Conservation (phyloP, 2,797 vertebrate species). For the Cyprinella venusta region DNA sequence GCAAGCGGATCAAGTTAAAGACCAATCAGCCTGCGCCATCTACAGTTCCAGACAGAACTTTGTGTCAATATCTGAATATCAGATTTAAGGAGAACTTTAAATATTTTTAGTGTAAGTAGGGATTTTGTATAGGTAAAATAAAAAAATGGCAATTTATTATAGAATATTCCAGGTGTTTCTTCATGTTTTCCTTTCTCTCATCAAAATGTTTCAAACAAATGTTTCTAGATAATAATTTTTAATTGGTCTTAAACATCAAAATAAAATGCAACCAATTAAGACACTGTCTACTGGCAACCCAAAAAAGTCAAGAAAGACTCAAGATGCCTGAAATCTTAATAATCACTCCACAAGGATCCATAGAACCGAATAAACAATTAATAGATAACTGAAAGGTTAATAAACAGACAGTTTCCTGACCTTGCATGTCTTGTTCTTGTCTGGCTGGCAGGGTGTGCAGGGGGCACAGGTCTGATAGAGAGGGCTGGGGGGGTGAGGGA, state of each 20-base stretch:
- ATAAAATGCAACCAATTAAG: background rate
- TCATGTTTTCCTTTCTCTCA: background rate
- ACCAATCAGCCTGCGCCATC: no score
- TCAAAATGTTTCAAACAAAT: background rate
- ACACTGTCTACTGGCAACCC: background rate
- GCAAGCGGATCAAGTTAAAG: no score
- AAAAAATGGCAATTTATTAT: background rate
- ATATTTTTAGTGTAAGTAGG: background rate
- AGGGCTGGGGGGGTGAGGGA: slow-evolving; percentile 68
- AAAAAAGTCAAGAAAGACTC: background rate
- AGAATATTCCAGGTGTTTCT: background rate
- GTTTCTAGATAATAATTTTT: background rate
- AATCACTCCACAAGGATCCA: background rate
- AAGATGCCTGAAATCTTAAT: background rate
- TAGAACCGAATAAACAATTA: slow-evolving; percentile 8
- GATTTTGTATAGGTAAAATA: background rate
- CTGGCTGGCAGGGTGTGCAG: slow-evolving; percentile 63
- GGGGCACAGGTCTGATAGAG: slow-evolving; percentile 63
- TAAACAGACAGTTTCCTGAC: slow-evolving; percentile 62
- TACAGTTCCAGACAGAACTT: background rate
- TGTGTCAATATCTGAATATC: background rate
- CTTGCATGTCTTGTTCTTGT: slow-evolving; percentile 79
- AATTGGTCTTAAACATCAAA: background rate
- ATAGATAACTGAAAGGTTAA: background rate
- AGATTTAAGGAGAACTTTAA: background rate